Evolutionary conservation across 2,797 vertebrate species (phyloP).

Genomic region (Sardinella longiceps): DNA sequence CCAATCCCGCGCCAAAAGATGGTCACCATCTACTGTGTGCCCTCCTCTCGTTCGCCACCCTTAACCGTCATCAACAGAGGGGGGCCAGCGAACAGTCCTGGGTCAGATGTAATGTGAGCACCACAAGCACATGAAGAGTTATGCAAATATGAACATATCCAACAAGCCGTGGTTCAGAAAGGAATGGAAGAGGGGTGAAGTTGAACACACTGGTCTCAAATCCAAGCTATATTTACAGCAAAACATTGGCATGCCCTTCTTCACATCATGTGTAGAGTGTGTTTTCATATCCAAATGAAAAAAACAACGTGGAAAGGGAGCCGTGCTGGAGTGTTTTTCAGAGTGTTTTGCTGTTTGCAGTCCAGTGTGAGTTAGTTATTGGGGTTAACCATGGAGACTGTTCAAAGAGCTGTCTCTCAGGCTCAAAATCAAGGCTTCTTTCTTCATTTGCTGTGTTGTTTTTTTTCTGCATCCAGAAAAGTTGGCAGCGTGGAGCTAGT

Average conservation of each 20-base stretch:
- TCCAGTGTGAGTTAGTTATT: neutral
- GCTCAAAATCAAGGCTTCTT: neutral
- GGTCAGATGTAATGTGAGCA: neutral
- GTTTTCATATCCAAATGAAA: neutral
- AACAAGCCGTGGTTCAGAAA: neutral
- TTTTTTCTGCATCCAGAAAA: neutral
- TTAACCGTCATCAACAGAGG: slow-evolving; percentile 34
- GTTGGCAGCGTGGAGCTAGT: neutral
- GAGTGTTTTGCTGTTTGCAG: neutral
- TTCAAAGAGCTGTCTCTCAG: neutral
- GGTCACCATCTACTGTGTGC: slow-evolving; percentile 50
- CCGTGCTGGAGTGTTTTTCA: neutral
- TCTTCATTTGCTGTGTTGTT: neutral
- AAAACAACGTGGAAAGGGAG: neutral
- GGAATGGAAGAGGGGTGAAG: slow-evolving; percentile 17
- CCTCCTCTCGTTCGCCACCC: slow-evolving; percentile 60
- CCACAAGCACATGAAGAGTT: neutral
- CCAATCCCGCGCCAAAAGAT: neutral
- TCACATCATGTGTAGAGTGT: neutral
- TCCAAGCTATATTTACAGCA: neutral
- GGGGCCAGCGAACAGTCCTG: neutral
- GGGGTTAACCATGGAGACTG: neutral
- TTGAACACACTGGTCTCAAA: slow-evolving; percentile 8
- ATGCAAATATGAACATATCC: neutral
- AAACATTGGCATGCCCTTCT: neutral